These are phyloP conservation scores for Chionoecetes opilio DNA, from an alignment of 1,140 invertebrate species.

Conservation along the genomic window DNA sequence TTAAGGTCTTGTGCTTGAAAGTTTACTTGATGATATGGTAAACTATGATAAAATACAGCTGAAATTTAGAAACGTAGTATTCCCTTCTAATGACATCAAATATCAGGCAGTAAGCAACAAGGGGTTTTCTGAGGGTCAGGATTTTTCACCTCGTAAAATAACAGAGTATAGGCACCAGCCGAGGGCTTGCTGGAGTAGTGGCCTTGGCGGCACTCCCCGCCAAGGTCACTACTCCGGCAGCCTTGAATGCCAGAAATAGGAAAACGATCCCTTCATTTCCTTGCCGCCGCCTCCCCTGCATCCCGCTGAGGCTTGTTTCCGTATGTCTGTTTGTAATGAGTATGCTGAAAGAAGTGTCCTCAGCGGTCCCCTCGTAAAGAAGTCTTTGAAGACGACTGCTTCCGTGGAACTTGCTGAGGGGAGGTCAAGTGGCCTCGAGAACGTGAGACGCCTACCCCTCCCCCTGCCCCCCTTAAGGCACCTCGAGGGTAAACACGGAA, in stretches of 20 bases:
- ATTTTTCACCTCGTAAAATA: too few species aligned
- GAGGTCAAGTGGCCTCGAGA: slow-evolving; percentile 4
- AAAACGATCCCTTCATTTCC: neutral
- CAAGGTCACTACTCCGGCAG: neutral
- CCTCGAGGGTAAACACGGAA: slow-evolving; percentile 4
- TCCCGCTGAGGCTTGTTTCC: neutral
- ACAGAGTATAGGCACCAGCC: too few species aligned
- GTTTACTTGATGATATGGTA: too few species aligned
- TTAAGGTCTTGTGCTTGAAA: too few species aligned
- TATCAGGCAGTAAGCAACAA: too few species aligned
- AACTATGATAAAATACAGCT: too few species aligned
- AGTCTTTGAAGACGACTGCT: neutral
- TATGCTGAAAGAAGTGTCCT: neutral
- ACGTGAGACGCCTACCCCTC: neutral
- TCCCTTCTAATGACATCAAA: too few species aligned
- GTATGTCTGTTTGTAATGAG: neutral
- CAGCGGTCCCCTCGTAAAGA: neutral
- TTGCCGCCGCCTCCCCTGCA: neutral
- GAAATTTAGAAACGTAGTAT: too few species aligned
- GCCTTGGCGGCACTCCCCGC: neutral
- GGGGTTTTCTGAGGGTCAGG: too few species aligned
- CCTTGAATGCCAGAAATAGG: neutral
- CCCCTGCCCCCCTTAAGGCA: neutral
- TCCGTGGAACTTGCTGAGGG: neutral
- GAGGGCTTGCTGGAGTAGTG: neutral